A percentile compares a stretch with the other conserved stretches of the same genome.
phyloP scores from a whole-genome alignment of 1,140 invertebrate species.

The Brachionus plicatilis region DNA sequence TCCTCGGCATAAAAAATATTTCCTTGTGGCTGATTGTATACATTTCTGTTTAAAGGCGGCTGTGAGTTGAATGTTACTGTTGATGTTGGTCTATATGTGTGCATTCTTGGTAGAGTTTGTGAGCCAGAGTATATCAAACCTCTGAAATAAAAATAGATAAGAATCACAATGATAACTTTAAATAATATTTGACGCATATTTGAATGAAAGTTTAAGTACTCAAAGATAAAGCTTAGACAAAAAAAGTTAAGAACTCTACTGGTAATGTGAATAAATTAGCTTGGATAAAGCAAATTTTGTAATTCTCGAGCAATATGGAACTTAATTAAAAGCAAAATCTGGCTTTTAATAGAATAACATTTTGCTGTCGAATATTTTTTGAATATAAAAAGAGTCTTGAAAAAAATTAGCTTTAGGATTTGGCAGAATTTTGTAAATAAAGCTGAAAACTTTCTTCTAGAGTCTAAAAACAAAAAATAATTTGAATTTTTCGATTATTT shows the following conservation, averaged over 20 bases:
- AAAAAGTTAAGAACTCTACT: not conserved
- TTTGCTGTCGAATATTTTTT: not conserved
- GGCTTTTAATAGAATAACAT: not conserved
- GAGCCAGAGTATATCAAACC: not conserved
- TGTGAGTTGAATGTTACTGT: not conserved
- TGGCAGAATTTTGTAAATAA: not conserved
- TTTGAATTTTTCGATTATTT: not conserved
- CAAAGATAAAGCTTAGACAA: not conserved
- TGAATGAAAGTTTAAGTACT: not conserved
- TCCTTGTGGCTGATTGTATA: not conserved
- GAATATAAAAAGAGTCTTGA: not conserved
- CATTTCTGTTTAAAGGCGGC: not conserved
- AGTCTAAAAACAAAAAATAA: not conserved
- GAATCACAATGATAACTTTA: not conserved
- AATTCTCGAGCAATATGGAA: not conserved
- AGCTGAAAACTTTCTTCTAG: not conserved
- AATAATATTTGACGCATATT: not conserved
- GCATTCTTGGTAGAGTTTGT: slow-evolving; percentile 24
- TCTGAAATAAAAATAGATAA: not conserved
- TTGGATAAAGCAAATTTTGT: not conserved
- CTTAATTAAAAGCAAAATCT: not conserved
- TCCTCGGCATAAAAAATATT: slow-evolving; percentile 6
- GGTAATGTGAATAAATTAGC: slow-evolving; percentile 26
- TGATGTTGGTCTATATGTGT: not conserved
- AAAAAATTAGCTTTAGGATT: not conserved